phyloP scores from a whole-genome alignment of 2,888 invertebrate genomes.

The Drosophila melanosoma region DNA sequence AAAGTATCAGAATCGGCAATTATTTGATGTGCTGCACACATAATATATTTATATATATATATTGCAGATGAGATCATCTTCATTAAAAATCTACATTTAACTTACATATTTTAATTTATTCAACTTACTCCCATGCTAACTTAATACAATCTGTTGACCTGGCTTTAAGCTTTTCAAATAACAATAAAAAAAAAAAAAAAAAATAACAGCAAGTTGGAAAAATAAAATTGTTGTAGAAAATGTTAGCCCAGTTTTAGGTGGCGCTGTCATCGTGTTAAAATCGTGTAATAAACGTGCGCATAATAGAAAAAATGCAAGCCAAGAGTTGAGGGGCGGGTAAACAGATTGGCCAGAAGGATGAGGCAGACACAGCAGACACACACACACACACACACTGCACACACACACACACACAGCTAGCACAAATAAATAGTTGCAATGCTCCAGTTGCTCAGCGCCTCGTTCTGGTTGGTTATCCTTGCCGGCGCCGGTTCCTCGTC shows the following conservation, averaged over 20 bases:
- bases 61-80: neutral
- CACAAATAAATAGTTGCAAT: conserved; percentile 77
- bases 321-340: neutral
- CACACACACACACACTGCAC: conserved; percentile 13
- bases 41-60: neutral
- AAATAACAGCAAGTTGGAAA: conserved; percentile 7
- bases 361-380: conserved; percentile 32
- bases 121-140: neutral
- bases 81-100: neutral
- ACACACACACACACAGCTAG: conserved; percentile 32
- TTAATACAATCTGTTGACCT: neutral
- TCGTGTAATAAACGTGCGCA: conserved; percentile 79
- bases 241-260: conserved; percentile 64
- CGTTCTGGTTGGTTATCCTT: conserved; percentile 74
- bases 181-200: neutral
- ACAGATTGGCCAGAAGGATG: conserved; percentile 19
- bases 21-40: neutral
- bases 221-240: conserved; percentile 32
- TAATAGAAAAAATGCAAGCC: conserved; percentile 74
- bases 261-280: conserved; percentile 59
- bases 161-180: neutral
- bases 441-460: conserved; percentile 72
- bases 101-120: neutral
- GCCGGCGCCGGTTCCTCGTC: conserved; percentile 54
- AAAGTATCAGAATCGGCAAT: too few relatives aligned